Evolutionary conservation across 2,797 vertebrate species (phyloP).

Genomic region (Alauda arvensis): DNA sequence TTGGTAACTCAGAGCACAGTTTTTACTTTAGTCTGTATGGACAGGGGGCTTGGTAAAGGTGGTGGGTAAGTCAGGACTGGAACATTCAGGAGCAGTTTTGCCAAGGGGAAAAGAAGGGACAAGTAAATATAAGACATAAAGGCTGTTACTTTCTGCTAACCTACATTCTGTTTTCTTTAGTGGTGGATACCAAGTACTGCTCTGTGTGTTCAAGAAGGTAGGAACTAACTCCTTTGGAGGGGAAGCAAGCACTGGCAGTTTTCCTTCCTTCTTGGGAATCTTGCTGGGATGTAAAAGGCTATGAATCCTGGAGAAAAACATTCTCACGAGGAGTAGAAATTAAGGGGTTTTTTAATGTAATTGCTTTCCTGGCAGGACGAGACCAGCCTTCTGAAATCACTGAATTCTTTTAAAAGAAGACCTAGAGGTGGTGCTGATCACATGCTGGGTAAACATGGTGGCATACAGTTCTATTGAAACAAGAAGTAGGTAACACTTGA

Average conservation of each 20-base stretch:
- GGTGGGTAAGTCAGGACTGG: background rate
- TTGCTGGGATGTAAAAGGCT: background rate
- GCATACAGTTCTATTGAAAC: background rate
- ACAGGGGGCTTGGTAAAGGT: background rate
- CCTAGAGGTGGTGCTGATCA: background rate
- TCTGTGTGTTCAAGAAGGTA: rapidly evolving
- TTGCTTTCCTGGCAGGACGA: background rate
- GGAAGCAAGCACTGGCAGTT: background rate
- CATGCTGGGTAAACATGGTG: background rate
- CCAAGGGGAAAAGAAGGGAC: background rate
- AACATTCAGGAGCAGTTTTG: background rate
- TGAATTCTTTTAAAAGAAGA: background rate
- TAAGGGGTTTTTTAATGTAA: background rate
- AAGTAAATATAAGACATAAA: background rate
- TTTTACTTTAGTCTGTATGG: background rate
- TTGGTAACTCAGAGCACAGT: background rate
- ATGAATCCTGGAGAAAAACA: background rate
- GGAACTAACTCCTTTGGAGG: background rate
- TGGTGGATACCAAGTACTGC: background rate
- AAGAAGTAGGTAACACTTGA: background rate
- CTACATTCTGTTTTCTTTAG: background rate
- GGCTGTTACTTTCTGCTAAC: background rate
- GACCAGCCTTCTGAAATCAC: background rate
- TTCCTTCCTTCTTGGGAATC: background rate
- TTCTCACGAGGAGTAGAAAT: background rate